Percentiles rank a stretch among this genome's conserved stretches.
phyloP scores from a whole-genome alignment of 53 echinoderm and acorn worm genomes.

The Echinometra lucunter region DNA sequence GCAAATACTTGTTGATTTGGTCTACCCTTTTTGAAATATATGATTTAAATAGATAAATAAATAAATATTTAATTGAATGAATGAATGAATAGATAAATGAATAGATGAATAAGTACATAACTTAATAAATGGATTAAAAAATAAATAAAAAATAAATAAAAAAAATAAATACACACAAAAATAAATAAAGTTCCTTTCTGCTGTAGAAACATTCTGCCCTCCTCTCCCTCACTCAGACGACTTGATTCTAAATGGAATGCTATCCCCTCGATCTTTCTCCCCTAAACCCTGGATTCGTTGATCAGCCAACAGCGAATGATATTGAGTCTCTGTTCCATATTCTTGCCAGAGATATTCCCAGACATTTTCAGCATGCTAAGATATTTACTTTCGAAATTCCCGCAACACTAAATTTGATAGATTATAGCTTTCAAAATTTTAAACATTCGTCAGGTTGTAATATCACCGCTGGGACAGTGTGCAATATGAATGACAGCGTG shows the following conservation, averaged over 20 bases:
- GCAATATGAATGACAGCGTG: background rate
- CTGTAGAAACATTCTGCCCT: background rate
- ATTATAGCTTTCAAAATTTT: background rate
- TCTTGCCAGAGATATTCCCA: background rate
- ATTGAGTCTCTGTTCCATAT: background rate
- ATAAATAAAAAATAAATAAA: too few species aligned
- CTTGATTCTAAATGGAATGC: background rate
- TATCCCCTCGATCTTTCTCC: background rate
- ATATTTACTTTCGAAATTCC: background rate
- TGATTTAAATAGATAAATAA: too few species aligned
- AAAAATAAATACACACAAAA: too few species aligned
- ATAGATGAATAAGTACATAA: too few species aligned
- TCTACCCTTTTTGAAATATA: too few species aligned
- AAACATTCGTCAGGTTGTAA: background rate
- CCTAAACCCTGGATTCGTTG: background rate
- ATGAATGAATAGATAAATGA: too few species aligned
- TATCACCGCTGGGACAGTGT: background rate
- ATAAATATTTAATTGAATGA: too few species aligned
- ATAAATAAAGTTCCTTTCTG: too few species aligned
- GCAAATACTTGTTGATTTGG: too few species aligned
- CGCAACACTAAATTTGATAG: background rate
- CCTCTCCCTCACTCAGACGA: background rate
- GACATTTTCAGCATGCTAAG: background rate
- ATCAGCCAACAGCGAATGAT: background rate
- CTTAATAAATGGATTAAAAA: too few species aligned